Base-by-base conservation (phyloP, 1,140 invertebrate species). In the Sipha flava region DNA sequence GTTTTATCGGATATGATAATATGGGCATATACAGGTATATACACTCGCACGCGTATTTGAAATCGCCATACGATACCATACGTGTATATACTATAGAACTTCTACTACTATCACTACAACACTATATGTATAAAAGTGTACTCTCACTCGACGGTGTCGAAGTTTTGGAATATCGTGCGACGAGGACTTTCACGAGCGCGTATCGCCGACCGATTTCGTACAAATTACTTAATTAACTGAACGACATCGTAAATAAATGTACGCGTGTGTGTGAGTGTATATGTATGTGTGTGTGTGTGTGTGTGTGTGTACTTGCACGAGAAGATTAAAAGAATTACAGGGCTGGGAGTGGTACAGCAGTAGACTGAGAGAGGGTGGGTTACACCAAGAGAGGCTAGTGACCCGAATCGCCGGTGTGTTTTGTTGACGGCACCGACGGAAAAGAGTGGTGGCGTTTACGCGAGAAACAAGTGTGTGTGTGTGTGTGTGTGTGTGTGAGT, bases 221-320 rank as follows among this genome's bases (percentile, higher is more conserved):
- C 40, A 29, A 68, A 70, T 70, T n/a, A 70, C 66, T 70, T 45
- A 70, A 70, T 70, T 70, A 45, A 47, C 26, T 23, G 7, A 68
- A 45, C 3, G 10, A 64, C 10, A 16, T 34, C n/a, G n/a, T n/a
- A n/a, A n/a, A 31, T 6, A 37, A 14, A 3, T n/a, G 14, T n/a
- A n/a, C n/a, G 18, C 3, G 34, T n/a, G 29, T 10, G n/a, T 64
- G 31, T 31, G n/a, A 29, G 0, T 14, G 3, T 12, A 23, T 26
- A 14, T 54, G 21, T 2, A 26, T 54, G 14, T 5, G 26, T 26
- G 16, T 5, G 26, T 18, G 6, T 59, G 23, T 59, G 29, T 29
- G 6, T 16, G 16, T 57, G 26, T 16, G 26, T 26, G 2, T 62
- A 31, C 14, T n/a, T 23, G 34, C 10, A 5, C 5, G 3, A 5